Base-by-base conservation (phyloP, 1,140 invertebrate species). In the Eufriesea mexicana region DNA sequence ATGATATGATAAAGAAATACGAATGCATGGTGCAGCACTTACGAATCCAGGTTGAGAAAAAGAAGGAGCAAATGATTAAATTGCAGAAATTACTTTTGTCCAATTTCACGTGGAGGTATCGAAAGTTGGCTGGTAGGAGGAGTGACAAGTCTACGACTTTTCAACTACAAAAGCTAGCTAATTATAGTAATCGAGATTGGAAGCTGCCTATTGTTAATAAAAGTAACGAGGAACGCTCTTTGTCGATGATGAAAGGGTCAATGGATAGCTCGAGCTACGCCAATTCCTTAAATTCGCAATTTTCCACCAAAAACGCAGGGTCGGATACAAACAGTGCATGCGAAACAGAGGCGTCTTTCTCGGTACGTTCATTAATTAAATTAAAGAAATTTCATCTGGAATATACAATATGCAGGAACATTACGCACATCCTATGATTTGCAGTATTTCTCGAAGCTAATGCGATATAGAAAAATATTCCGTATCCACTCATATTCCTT, bases 1-100 rank as follows among this genome's bases (percentile, higher is more conserved):
- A 91, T 45, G 73, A 76, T 2, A 89, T 86, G 47, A 88, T 91
- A 71, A 61, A 89, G 62, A 92, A 88, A 86, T 93, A 90, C 28
- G 73, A 84, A 16, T 59, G 61, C 55, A 54, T 91, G n/a, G 61
- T 91, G 54, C 73, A 80, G 20, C 79, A 91, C 62, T 68, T 91
- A n/a, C 87, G 86, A 35, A 59, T 82, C 7, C 84, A 90, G 55
- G 83, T 87, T 6, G 79, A 73, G 25, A 81, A 67, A 10, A 85
- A 25, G n/a, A 54, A 23, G 5, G 49, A 79, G 20, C 61, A 23
- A 2, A 9, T 61, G 18, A 9, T 14, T 0, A 72, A 49, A 23
- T 47, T 79, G 9, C 54, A 78, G 9, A 78, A 57, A 55, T 45
- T 28, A 18, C 28, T 79, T 5, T 35, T 61, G 9, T 4, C 35